Evolutionary conservation across 2,888 invertebrate genomes (phyloP).

Genomic region (Philereme transversata): DNA sequence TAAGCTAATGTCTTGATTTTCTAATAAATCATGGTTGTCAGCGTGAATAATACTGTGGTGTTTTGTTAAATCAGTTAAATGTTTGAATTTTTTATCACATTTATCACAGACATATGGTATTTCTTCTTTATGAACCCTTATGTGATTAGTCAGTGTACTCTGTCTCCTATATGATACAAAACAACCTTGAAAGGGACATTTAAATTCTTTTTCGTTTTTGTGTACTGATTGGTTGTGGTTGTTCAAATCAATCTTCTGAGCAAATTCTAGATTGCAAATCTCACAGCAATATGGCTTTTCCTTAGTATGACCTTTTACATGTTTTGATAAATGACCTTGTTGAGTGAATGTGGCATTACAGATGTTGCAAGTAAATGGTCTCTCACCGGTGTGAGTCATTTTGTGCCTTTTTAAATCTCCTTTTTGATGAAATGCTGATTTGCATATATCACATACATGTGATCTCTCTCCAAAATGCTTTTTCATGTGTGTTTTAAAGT

Average conservation of each 20-base stretch:
- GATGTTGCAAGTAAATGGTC: not conserved
- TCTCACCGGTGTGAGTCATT: not conserved
- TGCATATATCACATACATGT: not conserved
- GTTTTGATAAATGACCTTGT: conserved; percentile 15
- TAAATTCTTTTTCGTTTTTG: not conserved
- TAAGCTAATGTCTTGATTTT: not conserved
- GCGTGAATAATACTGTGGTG: not conserved
- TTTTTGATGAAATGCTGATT: not conserved
- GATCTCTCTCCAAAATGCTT: not conserved
- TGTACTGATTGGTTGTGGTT: conserved; percentile 4
- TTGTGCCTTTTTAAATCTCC: not conserved
- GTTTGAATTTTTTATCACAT: conserved; percentile 11
- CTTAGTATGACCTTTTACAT: conserved; percentile 2
- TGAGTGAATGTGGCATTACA: conserved; percentile 15
- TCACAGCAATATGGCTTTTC: conserved; percentile 1
- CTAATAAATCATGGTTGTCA: not conserved
- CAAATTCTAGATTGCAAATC: not conserved
- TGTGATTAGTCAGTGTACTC: conserved; percentile 8
- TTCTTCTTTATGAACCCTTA: conserved; percentile 9
- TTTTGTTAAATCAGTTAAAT: conserved; percentile 10
- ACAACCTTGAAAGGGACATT: conserved; percentile 9
- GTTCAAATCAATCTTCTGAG: not conserved
- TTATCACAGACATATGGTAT: conserved; percentile 7
- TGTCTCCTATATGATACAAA: conserved; percentile 4
- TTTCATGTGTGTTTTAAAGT: conserved; percentile 1